A percentile compares a stretch with the other conserved stretches of the same genome.
Conservation (phyloP, 2,113 vertebrate species). For the Cephalopholis sonnerati region DNA sequence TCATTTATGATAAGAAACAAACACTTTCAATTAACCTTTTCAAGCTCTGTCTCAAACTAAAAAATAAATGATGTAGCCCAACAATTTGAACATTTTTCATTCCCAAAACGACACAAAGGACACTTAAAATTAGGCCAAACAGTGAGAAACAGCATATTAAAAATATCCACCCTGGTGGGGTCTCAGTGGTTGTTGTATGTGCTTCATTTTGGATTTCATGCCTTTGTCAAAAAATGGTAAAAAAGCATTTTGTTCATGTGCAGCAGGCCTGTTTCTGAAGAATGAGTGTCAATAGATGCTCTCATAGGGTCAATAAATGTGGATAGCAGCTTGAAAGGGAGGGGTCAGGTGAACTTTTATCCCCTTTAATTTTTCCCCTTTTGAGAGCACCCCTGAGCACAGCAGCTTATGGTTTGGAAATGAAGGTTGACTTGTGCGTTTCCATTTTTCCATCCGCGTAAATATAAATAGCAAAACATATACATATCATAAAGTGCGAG, state of each 20-base stretch:
- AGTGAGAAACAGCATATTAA: background rate
- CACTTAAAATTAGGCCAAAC: background rate
- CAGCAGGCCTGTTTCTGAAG: constrained; percentile 1
- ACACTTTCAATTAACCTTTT: background rate
- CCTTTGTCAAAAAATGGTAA: constrained; percentile 10
- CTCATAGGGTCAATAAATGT: constrained; percentile 22
- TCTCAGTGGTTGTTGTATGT: background rate
- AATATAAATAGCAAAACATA: constrained; percentile 5
- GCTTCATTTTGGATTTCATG: background rate
- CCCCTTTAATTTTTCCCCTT: background rate
- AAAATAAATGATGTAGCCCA: background rate
- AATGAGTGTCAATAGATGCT: background rate
- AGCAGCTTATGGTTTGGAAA: background rate
- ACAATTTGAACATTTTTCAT: background rate
- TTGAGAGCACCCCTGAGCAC: background rate
- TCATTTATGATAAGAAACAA: background rate
- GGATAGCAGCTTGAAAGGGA: constrained; percentile 55
- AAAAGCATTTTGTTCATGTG: background rate
- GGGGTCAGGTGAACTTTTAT: constrained; percentile 77
- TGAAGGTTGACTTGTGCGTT: constrained; percentile 9
- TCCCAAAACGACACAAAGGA: background rate
- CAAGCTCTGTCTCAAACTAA: background rate
- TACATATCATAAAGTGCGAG: background rate
- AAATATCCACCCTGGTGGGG: background rate
- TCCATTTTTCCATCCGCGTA: background rate